Evolutionary conservation across 2,888 invertebrate species (phyloP).

Genomic region (Steinernema hermaphroditum): DNA sequence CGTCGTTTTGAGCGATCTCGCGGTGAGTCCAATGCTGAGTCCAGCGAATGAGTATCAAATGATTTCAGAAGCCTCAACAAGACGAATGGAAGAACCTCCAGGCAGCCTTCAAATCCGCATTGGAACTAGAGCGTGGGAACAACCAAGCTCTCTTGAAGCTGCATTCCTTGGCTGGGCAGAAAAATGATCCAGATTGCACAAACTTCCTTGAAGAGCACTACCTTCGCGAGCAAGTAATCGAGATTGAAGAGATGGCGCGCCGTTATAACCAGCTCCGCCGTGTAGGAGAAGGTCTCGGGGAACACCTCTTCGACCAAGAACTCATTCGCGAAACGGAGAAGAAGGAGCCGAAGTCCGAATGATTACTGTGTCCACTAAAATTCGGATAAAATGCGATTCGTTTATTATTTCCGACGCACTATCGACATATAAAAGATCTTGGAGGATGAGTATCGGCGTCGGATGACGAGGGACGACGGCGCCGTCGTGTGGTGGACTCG

Average conservation of each 20-base stretch:
- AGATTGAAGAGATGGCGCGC: slow-evolving; percentile 45
- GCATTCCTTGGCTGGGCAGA: slow-evolving; percentile 40
- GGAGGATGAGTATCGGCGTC: no score
- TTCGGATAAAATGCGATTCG: no score
- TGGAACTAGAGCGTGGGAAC: slow-evolving; percentile 41
- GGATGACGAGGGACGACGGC: no score
- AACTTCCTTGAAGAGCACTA: slow-evolving; percentile 47
- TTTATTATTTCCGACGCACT: no score
- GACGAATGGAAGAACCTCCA: slow-evolving; percentile 39
- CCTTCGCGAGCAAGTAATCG: slow-evolving; percentile 43
- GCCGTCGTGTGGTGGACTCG: no score
- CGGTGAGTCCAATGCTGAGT: neutral
- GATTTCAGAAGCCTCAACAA: slow-evolving; percentile 12
- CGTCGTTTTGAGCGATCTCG: slow-evolving; percentile 35
- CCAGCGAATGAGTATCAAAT: no score
- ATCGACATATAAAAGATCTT: no score
- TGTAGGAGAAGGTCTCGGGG: slow-evolving; percentile 44
- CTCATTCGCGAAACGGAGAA: neutral
- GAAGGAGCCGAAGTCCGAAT: no score
- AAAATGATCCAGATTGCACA: slow-evolving; percentile 41
- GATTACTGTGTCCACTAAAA: no score
- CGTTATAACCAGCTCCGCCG: slow-evolving; percentile 39
- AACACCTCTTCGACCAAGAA: slow-evolving; percentile 44
- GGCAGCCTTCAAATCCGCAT: slow-evolving; percentile 38
- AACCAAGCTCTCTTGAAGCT: slow-evolving; percentile 42